Evolutionary conservation across 1,140 invertebrate genomes (phyloP), one percentile per base, ranked within the genome.

Genomic region (Adelges cooleyi): DNA sequence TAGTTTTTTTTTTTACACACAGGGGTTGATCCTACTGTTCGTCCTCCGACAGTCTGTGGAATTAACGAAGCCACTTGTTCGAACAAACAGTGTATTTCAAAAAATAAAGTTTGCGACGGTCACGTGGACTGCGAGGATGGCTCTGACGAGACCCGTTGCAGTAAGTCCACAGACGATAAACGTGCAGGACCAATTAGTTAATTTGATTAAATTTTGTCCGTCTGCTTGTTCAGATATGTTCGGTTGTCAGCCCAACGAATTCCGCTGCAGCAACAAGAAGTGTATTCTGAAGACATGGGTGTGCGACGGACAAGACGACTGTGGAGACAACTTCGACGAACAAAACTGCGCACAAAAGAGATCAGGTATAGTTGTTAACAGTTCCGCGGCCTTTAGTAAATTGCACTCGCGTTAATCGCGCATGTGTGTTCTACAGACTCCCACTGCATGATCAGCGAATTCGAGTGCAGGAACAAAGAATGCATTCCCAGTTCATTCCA

Each of bases 401-500:
- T n/a, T 59, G 15, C 36, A 15, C 18, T 40, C 15, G 44, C 25
- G 49, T 33, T 1, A 42, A 4, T 3, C 20, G 10, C 10, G 11
- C 13, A n/a, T 33, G 9, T 9, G 2, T 36, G 8, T 17, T 25
- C n/a, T 22, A 53, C 29, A 72, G 86, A 83, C 8, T 82, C 86
- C 1, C 76, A 79, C 1, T 98, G 95, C 72, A 77, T 79, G 17
- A 80, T 84, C 48, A 82, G 85, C 67, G 92, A 98, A 74, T 98
- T 86, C 75, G 78, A 85, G 66, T 98, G 95, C 74, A 68, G 71
- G 10, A 56, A 54, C 13, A 62, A 69, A 67, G 93, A 98, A 74
- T 98, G 95, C 71, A 87, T 98, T 68, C 94, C 93, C 0, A 88
- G 86, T 73, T 86, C 84, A 68, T 98, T 90, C 78, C 92, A 97